Conservation (phyloP, 2,888 invertebrate species). For the Apamea monoglypha region DNA sequence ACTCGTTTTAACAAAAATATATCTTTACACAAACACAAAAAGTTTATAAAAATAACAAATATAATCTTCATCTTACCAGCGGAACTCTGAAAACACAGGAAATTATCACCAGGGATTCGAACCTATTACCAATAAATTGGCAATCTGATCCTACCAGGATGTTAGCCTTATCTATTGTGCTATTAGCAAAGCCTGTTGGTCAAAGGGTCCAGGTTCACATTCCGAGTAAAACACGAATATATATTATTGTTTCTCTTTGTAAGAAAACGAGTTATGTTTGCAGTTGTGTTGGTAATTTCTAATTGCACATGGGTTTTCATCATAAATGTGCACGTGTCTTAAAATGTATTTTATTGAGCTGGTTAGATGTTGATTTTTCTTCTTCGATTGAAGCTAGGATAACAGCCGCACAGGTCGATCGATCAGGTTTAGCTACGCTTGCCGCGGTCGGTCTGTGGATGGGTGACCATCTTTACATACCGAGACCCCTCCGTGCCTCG, state of each 20-base stretch:
- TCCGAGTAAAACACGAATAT: slow-evolving; percentile 57
- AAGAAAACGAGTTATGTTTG: slow-evolving; percentile 55
- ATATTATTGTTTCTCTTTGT: slow-evolving; percentile 52
- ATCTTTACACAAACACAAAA: neutral
- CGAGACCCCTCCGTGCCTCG: too few relatives aligned
- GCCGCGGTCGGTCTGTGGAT: too few relatives aligned
- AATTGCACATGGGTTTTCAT: slow-evolving; percentile 28
- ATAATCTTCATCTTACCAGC: neutral
- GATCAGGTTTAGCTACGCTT: too few relatives aligned
- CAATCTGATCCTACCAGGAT: slow-evolving; percentile 69
- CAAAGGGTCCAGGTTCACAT: slow-evolving; percentile 67
- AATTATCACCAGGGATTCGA: slow-evolving; percentile 61
- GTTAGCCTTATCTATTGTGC: slow-evolving; percentile 66
- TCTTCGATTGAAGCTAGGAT: too few relatives aligned
- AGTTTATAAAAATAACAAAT: neutral
- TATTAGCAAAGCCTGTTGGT: slow-evolving; percentile 62
- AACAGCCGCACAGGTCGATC: too few relatives aligned
- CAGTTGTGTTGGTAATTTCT: slow-evolving; percentile 35
- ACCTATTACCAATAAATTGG: slow-evolving; percentile 65
- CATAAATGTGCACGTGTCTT: neutral
- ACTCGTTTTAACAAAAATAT: too few relatives aligned
- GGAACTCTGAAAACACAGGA: slow-evolving; percentile 54
- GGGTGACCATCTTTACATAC: too few relatives aligned
- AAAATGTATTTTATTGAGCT: neutral
- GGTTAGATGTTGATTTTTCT: too few relatives aligned